Base-by-base conservation (phyloP, 2,113 vertebrate genomes). In the Hemibates koningsi region DNA sequence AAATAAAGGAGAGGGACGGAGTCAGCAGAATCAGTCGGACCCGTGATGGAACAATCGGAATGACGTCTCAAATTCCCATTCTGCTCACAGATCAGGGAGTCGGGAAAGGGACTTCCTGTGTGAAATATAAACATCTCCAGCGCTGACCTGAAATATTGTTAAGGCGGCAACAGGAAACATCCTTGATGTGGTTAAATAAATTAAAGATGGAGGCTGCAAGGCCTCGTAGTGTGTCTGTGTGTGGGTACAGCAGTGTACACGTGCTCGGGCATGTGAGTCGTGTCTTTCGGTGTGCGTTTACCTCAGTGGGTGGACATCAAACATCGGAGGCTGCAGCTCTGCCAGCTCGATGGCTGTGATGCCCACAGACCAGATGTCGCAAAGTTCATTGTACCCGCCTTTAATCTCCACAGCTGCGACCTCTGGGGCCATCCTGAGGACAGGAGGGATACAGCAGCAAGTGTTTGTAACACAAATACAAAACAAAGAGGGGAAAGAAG, bases 291-390 rank as follows among this genome's bases (percentile, higher is more conserved):
- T 16, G 80, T 43, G 34, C 24, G 1, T n/a, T 82, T 94, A 98
- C 98, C 98, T 94, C 73, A 98, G 95, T 2, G 98, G 98, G 83
- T 98, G 98, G n/a, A 98, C 95, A 0, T 98, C 97, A 9, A 98
- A 98, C 85, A 98, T 78, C 0, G 98, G 98, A 0, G 98, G 98
- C 94, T 98, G 97, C 1, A 98, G 94, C 89, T 98, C 98, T 0
- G 97, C 97, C n/a, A 98, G 95, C 76, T 98, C 98, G 0, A 98
- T 98, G 43, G 98, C 98, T 0, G 98, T 98, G 95, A 98, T 98
- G 52, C 98, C 98, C 90, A 98, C 97, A 1, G 98, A 98, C 98
- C 98, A 98, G 92, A 98, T 95, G 82, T 98, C 98, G 73, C 98
- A 98, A 17, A 97, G 94, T 68, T 98, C 98, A 0, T 98, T 98